phyloP scores from a whole-genome alignment of 2,888 invertebrate species.

The Linnaemya vulpina region DNA sequence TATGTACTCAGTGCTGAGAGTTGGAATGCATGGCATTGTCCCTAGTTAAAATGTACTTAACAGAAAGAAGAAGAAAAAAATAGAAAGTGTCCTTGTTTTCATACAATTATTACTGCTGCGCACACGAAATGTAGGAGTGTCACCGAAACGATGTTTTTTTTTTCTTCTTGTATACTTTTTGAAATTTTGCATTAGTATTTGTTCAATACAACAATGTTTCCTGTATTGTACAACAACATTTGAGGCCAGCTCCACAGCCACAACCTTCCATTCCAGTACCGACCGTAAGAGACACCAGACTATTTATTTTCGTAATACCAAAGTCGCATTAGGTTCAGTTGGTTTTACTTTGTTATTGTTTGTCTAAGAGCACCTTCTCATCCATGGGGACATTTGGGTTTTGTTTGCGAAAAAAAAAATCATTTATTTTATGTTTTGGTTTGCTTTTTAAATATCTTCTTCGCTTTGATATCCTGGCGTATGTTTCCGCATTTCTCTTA shows the following conservation, averaged over 20 bases:
- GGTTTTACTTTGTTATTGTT: constrained; percentile 28
- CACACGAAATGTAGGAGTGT: constrained; percentile 72
- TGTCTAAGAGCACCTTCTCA: constrained; percentile 61
- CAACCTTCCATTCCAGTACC: constrained; percentile 17
- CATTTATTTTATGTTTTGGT: constrained; percentile 24
- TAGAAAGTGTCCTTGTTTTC: constrained; percentile 69
- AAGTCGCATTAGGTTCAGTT: constrained; percentile 52
- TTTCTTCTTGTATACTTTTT: constrained; percentile 29
- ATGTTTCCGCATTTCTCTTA: constrained; percentile 12
- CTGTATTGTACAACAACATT: constrained; percentile 25
- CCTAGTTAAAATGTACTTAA: constrained; percentile 59
- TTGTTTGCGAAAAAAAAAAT: constrained; percentile 22
- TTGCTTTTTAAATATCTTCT: not conserved
- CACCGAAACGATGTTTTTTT: constrained; percentile 56
- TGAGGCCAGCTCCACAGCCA: constrained; percentile 21
- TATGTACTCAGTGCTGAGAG: constrained; percentile 23
- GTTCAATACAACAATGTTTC: constrained; percentile 39
- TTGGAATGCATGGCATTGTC: constrained; percentile 58
- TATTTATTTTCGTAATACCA: constrained; percentile 63
- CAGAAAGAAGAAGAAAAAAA: constrained; percentile 20
- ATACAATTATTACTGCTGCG: constrained; percentile 71
- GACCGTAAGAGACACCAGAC: constrained; percentile 61
- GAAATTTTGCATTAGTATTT: constrained; percentile 56
- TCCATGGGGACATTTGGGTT: constrained; percentile 61
- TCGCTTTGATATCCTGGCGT: constrained; percentile 51